phyloP scores from a whole-genome alignment of 2,113 vertebrate species.

The Mixornis gularis region DNA sequence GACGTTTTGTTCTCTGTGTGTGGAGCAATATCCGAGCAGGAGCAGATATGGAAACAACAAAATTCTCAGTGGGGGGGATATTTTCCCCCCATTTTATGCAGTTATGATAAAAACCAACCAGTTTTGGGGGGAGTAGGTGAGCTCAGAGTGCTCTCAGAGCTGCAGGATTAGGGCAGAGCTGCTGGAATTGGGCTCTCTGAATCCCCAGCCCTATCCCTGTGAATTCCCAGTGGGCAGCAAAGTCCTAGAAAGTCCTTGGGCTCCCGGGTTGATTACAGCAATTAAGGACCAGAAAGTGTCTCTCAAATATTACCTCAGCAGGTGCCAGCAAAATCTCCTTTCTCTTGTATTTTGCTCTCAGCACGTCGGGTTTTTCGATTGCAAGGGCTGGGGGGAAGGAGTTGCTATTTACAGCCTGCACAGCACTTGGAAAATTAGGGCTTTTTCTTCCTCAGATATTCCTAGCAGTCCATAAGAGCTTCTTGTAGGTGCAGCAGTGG shows the following conservation, averaged over 20 bases:
- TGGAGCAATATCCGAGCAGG: neutral
- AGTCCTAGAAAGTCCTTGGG: neutral
- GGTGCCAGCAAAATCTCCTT: neutral
- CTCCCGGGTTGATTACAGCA: neutral
- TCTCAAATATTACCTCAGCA: neutral
- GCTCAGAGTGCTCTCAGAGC: neutral
- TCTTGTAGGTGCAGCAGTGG: neutral
- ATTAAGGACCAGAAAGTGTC: neutral
- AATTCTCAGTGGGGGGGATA: neutral
- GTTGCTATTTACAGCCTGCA: neutral
- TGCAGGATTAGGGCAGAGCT: neutral
- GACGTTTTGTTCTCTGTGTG: neutral
- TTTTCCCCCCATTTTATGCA: neutral
- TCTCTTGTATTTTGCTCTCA: neutral
- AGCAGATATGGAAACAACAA: accelerated
- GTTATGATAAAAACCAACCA: neutral
- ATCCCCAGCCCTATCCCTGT: neutral
- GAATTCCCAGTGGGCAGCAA: neutral
- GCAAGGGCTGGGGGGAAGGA: neutral
- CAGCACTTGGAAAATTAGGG: neutral
- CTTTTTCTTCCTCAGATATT: neutral
- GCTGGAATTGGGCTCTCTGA: neutral
- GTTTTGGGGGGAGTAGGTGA: neutral
- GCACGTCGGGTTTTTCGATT: accelerated
- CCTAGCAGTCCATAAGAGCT: neutral